These are phyloP conservation scores for Malurus alboscapulatus DNA, from an alignment of 2,113 vertebrate species.

Conservation along the genomic window DNA sequence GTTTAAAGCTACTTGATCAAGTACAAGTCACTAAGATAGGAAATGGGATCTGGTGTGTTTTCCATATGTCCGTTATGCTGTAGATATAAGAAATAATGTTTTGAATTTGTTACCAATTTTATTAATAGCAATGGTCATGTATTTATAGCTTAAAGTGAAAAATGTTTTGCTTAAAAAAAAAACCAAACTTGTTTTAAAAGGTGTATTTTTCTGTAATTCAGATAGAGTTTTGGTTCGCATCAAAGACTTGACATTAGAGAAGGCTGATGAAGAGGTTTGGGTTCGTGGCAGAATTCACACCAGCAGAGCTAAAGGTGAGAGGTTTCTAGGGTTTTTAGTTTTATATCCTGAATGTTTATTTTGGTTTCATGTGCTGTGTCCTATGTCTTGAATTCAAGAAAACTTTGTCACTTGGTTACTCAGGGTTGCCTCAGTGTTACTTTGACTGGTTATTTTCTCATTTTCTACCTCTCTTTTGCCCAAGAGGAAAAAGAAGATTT, in stretches of 20 bases:
- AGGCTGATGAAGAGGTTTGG: slow-evolving; percentile 91
- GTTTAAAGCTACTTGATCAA: neutral
- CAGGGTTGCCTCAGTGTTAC: neutral
- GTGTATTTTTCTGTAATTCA: slow-evolving; percentile 51
- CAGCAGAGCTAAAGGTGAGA: slow-evolving; percentile 98
- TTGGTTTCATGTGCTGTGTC: neutral
- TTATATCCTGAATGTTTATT: neutral
- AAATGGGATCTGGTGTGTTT: neutral
- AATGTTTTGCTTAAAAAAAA: neutral
- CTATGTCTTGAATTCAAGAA: neutral
- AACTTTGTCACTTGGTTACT: neutral
- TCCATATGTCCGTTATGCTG: neutral
- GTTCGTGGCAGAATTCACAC: slow-evolving; percentile 95
- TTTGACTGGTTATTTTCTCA: neutral
- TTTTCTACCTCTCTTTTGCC: neutral
- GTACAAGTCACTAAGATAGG: neutral
- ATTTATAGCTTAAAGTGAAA: neutral
- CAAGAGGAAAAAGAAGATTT: neutral
- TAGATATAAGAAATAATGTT: neutral
- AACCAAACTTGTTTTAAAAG: neutral
- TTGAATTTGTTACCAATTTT: neutral
- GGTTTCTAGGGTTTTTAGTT: neutral
- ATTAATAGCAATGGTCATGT: neutral
- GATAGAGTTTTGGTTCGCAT: slow-evolving; percentile 86
- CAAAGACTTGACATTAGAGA: slow-evolving; percentile 85